Evolutionary conservation across 2,113 vertebrate genomes (phyloP), one percentile per base, ranked within the genome.

Genomic region (Acinonyx jubatus): DNA sequence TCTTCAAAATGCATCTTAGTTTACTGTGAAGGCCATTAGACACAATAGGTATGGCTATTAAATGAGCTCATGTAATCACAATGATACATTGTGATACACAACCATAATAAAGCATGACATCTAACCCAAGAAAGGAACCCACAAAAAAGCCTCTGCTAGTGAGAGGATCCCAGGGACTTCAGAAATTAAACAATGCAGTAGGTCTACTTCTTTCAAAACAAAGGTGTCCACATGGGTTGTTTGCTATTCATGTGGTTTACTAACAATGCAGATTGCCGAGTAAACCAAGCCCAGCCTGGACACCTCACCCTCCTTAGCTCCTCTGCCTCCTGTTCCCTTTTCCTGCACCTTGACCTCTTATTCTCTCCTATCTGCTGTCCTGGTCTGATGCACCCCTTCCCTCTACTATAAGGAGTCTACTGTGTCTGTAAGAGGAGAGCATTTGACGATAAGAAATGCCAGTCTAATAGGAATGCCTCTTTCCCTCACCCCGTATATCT

Each of bases 1-100:
- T 96, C 29, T 87, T 55, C 45, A 63, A 65, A 83, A 96, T 74
- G 31, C 63, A 84, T 65, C 82, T 96, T 86, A 57, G 63, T 90
- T 89, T 65, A 41, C 78, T 48, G 29, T 48, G 65, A 33, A 80
- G 52, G 33, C 48, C 29, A 0, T 94, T 85, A 96, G 63, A 82
- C 25, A 41, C 66, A 91, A 78, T 18, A 86, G 45, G 36, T 55
- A 36, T 18, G 15, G 14, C 76, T 85, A 13, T 73, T 48, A 33
- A 84, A 74, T 63, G 48, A 98, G 48, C 87, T 69, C 63, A 11
- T 66, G 68, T 86, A 69, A 82, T 93, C 73, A 78, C 3, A 31
- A 68, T 9, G 45, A 45, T 45, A 45, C 45, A 9, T 45, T 9
- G 45, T 45, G 45, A 45, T 45, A 45, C 73, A 78, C 3, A 31